Base-by-base conservation (phyloP, 2,797 vertebrate species). In the Microcaecilia unicolor region DNA sequence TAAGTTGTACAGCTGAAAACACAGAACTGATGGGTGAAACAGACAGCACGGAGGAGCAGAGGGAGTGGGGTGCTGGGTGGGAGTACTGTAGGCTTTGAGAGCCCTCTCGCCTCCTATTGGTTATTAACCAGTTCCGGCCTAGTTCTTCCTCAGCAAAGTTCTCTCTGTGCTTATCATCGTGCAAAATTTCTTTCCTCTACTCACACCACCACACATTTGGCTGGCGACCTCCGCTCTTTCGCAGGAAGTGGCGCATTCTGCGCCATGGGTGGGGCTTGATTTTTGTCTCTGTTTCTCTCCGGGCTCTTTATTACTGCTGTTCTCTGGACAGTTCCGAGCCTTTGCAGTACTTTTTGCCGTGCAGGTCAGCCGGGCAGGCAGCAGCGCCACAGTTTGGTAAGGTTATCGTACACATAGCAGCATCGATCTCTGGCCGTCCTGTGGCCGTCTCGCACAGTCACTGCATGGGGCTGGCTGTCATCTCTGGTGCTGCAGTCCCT, bases 391-490 rank as follows among this genome's bases (percentile, higher is more conserved):
- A 79, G 80, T 86, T 85, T 71, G 34, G 56, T 72, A 77, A 83
- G 72, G 68, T 78, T 74, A 79, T 73, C 76, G 67, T 82, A 79
- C 68, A 72, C 76, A 70, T 84, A 91, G 88, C 87, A 91, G 87
- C 80, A 70, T 68, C 58, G 71, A 72, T 72, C 60, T 76, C 50
- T 67, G 58, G 60, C 61, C 48, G 25, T 40, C 34, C 15, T 13
- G 33, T 25, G 41, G 60, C 28, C 32, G 4, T 28, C 16, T 34
- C 27, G 28, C 26, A 22, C 25, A 55, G 45, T 80, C 90, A 90
- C 68, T 84, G 85, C 66, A 81, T 54, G 25, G 78, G 74, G 63
- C 82, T 86, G 5, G 72, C 46, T 6, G 87, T 70, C 6, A 82
- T 66, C n/a, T 47, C 22, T 0, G 89, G 72, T 21, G 64, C 50